Conservation (phyloP, 2,113 vertebrate species). For the Halcyon malimbica region DNA sequence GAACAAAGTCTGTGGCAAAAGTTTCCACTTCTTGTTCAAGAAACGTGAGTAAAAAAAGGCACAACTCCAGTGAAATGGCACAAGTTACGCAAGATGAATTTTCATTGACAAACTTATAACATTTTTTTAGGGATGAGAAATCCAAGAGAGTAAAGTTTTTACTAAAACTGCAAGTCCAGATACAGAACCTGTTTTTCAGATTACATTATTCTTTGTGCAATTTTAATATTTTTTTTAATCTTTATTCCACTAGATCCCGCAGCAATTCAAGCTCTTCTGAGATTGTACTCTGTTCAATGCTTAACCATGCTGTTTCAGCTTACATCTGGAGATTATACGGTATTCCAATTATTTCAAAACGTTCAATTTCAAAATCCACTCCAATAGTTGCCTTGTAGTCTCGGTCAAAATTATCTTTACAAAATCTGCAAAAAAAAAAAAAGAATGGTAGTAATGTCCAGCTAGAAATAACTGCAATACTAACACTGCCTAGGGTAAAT, state of each 20-base stretch:
- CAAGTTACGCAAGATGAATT: neutral
- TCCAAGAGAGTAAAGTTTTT: neutral
- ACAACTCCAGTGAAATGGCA: neutral
- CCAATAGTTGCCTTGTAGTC: slow-evolving; percentile 94
- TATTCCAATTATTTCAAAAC: slow-evolving; percentile 86
- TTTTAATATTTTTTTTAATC: neutral
- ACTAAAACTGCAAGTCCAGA: neutral
- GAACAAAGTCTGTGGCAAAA: neutral
- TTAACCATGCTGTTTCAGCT: slow-evolving; percentile 52
- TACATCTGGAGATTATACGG: slow-evolving; percentile 91
- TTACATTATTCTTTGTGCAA: neutral
- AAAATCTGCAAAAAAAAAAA: slow-evolving; percentile 78
- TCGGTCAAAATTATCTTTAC: slow-evolving; percentile 86
- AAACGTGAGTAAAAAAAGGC: neutral
- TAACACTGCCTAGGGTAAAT: neutral
- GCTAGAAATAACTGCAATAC: neutral
- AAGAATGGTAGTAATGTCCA: neutral
- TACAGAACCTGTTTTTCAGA: neutral
- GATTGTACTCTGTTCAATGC: neutral
- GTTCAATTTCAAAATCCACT: slow-evolving; percentile 93
- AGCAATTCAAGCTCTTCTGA: neutral
- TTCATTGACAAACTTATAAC: neutral
- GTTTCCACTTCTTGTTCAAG: neutral
- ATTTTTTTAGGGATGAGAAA: neutral
- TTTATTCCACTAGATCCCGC: neutral